Evolutionary conservation across 2,113 vertebrate genomes (phyloP).

Genomic region (Chascanopsetta lugubris): DNA sequence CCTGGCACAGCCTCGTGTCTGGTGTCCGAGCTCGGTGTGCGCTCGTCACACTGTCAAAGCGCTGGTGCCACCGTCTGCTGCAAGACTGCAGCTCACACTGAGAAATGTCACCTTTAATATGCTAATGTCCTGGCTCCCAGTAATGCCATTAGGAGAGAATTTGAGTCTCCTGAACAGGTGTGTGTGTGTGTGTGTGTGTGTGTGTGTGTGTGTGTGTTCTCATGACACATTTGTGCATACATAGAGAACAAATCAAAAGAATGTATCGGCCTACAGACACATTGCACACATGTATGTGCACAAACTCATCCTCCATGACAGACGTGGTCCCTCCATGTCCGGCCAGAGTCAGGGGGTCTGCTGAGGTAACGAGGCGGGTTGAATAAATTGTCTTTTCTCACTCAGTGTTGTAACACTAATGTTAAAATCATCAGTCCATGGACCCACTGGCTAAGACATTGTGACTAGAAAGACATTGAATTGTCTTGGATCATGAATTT

Average conservation of each 20-base stretch:
- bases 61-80: slow-evolving; percentile 36
- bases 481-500: slow-evolving; percentile 51
- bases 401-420: slow-evolving; percentile 40
- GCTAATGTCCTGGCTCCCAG: slow-evolving; percentile 70
- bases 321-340: slow-evolving; percentile 29
- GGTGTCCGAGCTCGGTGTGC: slow-evolving; percentile 37
- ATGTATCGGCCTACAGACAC: background rate
- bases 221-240: slow-evolving; percentile 9
- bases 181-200: slow-evolving; percentile 27
- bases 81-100: slow-evolving; percentile 33
- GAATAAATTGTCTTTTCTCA: slow-evolving; percentile 59
- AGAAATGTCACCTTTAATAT: slow-evolving; percentile 79
- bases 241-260: background rate
- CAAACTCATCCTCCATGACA: slow-evolving; percentile 27
- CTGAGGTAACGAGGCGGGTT: slow-evolving; percentile 28
- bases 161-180: slow-evolving; percentile 64
- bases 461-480: slow-evolving; percentile 40
- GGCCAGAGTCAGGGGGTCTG: slow-evolving; percentile 54
- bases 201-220: slow-evolving; percentile 17
- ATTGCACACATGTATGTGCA: slow-evolving; percentile 25
- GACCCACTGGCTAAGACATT: slow-evolving; percentile 47
- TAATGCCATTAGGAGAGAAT: slow-evolving; percentile 67
- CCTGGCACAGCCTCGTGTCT: slow-evolving; percentile 26
- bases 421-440: slow-evolving; percentile 41
- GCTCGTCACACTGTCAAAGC: slow-evolving; percentile 61